Percentiles rank a stretch among this genome's conserved stretches.
These are phyloP conservation scores for Anabacerthia variegaticeps DNA, from an alignment of 2,797 vertebrate genomes.

Conservation along the genomic window DNA sequence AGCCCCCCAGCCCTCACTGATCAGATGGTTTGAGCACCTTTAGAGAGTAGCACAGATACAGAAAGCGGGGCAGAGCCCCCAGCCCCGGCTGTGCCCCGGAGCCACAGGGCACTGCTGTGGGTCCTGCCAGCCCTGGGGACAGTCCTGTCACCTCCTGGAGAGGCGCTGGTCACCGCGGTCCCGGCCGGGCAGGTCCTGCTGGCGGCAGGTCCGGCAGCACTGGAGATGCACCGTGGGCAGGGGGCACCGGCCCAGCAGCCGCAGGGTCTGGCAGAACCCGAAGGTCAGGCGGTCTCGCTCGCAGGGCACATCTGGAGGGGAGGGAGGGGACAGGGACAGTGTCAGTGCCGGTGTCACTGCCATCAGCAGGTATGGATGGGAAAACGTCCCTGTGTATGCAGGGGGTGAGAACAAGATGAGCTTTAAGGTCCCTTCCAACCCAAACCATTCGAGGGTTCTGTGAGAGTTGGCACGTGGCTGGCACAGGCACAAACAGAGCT, in stretches of 20 bases:
- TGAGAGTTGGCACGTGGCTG: rapidly evolving
- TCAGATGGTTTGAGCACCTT: not conserved
- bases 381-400: rapidly evolving
- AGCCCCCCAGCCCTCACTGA: not conserved
- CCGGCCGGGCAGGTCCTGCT: not conserved
- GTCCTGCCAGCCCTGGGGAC: too few relatives aligned
- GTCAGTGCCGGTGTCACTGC: rapidly evolving
- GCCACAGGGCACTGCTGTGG: not conserved
- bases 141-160: slow-evolving; percentile 65
- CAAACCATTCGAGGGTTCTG: rapidly evolving
- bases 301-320: slow-evolving; percentile 76
- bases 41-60: not conserved
- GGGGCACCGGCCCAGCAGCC: slow-evolving; percentile 84
- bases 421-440: rapidly evolving
- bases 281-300: slow-evolving; percentile 82
- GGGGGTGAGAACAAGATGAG: rapidly evolving
- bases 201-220: slow-evolving; percentile 88
- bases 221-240: slow-evolving; percentile 78
- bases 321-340: rapidly evolving
- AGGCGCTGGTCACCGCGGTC: slow-evolving; percentile 67
- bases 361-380: rapidly evolving
- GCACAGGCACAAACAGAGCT: not conserved
- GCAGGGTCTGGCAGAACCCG: slow-evolving; percentile 88
- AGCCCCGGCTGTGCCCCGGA: too few relatives aligned
- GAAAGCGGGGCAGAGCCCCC: not conserved